Conservation (phyloP, 2,797 vertebrate species). For the Pseudomugil gertrudae region DNA sequence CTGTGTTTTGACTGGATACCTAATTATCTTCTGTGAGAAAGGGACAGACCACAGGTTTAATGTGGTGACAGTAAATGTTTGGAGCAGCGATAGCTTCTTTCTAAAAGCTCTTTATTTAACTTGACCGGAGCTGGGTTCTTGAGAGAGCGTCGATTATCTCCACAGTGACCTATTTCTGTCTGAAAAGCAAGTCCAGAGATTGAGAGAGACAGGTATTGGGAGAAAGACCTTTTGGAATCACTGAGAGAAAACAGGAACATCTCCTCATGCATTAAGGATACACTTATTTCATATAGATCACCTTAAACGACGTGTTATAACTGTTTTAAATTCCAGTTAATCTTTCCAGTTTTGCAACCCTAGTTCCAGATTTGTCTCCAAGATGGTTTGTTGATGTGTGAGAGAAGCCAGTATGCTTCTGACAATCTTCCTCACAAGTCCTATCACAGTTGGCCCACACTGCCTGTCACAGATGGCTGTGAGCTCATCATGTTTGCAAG, state of each 20-base stretch:
- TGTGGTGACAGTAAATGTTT: constrained; percentile 37
- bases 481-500: constrained; percentile 61
- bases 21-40: constrained; percentile 28
- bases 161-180: constrained; percentile 68
- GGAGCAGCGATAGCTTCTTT: constrained; percentile 47
- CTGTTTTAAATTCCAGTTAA: constrained; percentile 18
- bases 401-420: constrained; percentile 58
- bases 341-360: constrained; percentile 33
- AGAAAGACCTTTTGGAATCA: constrained; percentile 26
- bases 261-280: constrained; percentile 19
- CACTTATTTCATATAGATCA: constrained; percentile 12
- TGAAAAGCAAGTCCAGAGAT: constrained; percentile 28
- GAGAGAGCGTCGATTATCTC: constrained; percentile 41
- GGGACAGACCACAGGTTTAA: constrained; percentile 30
- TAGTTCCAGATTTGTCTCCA: constrained; percentile 27
- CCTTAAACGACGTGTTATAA: constrained; percentile 27
- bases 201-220: constrained; percentile 51
- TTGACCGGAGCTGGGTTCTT: constrained; percentile 49
- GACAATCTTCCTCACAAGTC: constrained; percentile 53
- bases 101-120: constrained; percentile 41
- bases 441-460: constrained; percentile 56
- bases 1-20: constrained; percentile 26
- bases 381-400: constrained; percentile 57
- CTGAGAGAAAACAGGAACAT: constrained; percentile 16
- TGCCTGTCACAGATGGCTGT: constrained; percentile 64